A percentile compares a stretch with the other conserved stretches of the same genome.
Conservation (phyloP, 1,140 invertebrate species). For the Heliconius eleuchia region DNA sequence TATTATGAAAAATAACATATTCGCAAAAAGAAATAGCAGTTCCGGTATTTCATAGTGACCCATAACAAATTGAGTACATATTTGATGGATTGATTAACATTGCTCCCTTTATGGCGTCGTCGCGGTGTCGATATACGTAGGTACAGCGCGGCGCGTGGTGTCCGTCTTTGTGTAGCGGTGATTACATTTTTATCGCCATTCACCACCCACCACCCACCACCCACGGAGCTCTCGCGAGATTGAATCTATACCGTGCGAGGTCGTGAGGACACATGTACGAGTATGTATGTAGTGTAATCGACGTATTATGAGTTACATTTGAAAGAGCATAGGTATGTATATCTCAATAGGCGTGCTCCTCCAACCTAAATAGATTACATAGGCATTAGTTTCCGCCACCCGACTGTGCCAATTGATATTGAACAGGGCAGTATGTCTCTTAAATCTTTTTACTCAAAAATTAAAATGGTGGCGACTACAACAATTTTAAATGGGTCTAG, state of each 20-base stretch:
- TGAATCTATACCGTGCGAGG: neutral
- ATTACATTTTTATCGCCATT: conserved; percentile 16
- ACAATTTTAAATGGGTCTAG: too few relatives aligned
- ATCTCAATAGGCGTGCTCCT: too few relatives aligned
- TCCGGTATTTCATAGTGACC: neutral
- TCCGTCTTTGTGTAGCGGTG: neutral
- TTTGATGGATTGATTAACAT: conserved; percentile 1
- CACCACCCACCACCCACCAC: too few relatives aligned
- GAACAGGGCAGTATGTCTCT: too few relatives aligned
- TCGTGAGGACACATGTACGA: too few relatives aligned
- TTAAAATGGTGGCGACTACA: too few relatives aligned
- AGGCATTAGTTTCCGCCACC: too few relatives aligned
- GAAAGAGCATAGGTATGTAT: too few relatives aligned
- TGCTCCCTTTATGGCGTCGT: neutral
- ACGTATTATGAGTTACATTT: neutral
- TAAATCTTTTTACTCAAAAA: too few relatives aligned
- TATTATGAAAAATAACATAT: neutral
- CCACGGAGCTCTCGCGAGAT: neutral
- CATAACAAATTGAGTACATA: neutral
- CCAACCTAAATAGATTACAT: too few relatives aligned
- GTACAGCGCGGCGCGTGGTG: neutral
- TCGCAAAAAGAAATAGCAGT: neutral
- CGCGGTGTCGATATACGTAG: neutral
- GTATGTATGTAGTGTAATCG: neutral
- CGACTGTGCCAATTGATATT: too few relatives aligned